Percentiles rank a stretch among this genome's conserved stretches.
Conservation (phyloP, 2,113 vertebrate genomes). For the Spermophilus dauricus region DNA sequence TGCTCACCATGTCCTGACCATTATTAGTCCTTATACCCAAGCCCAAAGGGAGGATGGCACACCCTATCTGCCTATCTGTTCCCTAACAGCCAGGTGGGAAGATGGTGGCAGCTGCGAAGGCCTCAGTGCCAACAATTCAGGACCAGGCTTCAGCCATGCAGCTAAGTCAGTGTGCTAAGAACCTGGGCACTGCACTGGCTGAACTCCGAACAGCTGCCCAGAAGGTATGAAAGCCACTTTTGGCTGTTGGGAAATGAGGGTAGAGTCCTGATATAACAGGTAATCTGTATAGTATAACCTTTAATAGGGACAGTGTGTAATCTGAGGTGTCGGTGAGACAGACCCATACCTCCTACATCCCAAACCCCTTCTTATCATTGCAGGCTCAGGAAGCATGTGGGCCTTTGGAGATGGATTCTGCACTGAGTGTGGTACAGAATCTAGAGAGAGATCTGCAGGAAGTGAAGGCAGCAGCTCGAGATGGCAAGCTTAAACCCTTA, state of each 20-base stretch:
- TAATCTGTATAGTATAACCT: background rate
- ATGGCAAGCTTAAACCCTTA: conserved; percentile 95
- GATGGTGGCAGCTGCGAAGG: conserved; percentile 97
- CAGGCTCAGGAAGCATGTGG: conserved; percentile 98
- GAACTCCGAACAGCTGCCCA: conserved; percentile 97
- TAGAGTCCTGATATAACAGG: background rate
- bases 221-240: conserved; percentile 90
- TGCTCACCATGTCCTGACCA: background rate
- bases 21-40: background rate
- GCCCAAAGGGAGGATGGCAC: background rate
- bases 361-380: rapidly evolving
- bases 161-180: conserved; percentile 98
- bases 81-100: conserved; percentile 94
- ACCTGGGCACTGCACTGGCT: conserved; percentile 94
- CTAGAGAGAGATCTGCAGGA: conserved; percentile 97
- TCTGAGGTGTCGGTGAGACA: background rate
- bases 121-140: conserved; percentile 95
- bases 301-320: background rate
- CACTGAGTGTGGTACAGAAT: conserved; percentile 93
- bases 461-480: conserved; percentile 94
- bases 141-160: conserved; percentile 99
- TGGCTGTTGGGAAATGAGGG: background rate
- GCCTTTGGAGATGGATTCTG: conserved; percentile 97
- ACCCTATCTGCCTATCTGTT: conserved; percentile 50
- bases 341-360: background rate